These are phyloP conservation scores for Celastrina argiolus DNA, from an alignment of 2,888 invertebrate species.

Conservation along the genomic window DNA sequence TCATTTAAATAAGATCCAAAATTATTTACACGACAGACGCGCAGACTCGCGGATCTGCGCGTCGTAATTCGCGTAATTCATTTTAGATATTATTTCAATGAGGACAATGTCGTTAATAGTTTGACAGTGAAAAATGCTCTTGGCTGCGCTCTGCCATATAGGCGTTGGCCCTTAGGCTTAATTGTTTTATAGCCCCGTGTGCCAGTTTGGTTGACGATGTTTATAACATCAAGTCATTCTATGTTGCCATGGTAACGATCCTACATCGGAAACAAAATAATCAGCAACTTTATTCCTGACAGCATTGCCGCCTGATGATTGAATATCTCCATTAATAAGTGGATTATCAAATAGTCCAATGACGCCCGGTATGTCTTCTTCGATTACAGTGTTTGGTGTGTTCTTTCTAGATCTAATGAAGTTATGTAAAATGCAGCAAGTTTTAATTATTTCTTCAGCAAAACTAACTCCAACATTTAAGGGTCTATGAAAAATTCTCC, in stretches of 20 bases:
- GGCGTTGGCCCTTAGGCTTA: no score
- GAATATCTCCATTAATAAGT: neutral
- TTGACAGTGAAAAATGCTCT: no score
- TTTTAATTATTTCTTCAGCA: neutral
- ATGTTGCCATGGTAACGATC: neutral
- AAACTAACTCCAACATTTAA: neutral
- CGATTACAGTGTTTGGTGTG: neutral
- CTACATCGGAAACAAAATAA: neutral
- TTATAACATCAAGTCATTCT: no score
- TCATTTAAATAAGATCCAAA: no score
- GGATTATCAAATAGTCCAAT: neutral
- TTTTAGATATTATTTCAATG: no score
- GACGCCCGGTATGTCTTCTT: neutral
- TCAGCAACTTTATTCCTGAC: neutral
- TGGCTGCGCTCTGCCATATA: no score
- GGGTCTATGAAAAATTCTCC: conserved; percentile 19
- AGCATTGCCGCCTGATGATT: neutral
- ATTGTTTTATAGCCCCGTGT: no score
- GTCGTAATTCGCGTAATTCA: no score
- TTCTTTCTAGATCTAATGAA: neutral
- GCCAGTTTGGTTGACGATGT: no score
- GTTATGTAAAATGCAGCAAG: neutral
- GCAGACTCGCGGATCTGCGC: no score
- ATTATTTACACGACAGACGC: no score
- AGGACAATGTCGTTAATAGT: no score